Conservation (phyloP, 2,797 vertebrate species). For the Staurois parvus region DNA sequence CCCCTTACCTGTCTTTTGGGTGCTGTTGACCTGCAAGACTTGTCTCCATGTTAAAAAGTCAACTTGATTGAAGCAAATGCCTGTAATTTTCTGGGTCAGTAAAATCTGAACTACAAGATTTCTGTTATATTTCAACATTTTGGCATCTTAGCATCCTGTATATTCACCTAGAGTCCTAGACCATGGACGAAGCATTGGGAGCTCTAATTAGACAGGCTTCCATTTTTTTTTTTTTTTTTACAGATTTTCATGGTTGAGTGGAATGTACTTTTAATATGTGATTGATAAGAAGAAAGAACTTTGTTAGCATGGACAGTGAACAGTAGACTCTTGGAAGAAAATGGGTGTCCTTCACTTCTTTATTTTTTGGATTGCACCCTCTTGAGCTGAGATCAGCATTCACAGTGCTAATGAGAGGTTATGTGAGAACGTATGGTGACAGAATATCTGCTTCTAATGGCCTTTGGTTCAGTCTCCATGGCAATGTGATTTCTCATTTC, state of each 20-base stretch:
- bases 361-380: neutral
- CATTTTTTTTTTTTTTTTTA: neutral
- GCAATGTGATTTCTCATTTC: conserved; percentile 21
- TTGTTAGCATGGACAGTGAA: neutral
- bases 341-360: neutral
- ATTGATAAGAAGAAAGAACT: neutral
- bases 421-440: neutral
- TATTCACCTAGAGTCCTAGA: no score
- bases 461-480: conserved; percentile 27
- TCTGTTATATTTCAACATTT: no score
- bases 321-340: neutral
- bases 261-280: neutral
- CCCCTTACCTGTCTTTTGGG: no score
- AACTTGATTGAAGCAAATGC: no score
- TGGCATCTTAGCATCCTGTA: no score
- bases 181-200: neutral
- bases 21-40: no score
- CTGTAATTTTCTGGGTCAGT: no score
- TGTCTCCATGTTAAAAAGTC: no score
- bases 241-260: neutral
- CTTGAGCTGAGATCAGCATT: conserved; percentile 15
- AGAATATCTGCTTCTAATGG: neutral
- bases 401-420: conserved; percentile 28
- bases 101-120: no score
- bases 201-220: neutral